phyloP scores from a whole-genome alignment of 2,888 invertebrate genomes.

The Balanococcus diminutus region DNA sequence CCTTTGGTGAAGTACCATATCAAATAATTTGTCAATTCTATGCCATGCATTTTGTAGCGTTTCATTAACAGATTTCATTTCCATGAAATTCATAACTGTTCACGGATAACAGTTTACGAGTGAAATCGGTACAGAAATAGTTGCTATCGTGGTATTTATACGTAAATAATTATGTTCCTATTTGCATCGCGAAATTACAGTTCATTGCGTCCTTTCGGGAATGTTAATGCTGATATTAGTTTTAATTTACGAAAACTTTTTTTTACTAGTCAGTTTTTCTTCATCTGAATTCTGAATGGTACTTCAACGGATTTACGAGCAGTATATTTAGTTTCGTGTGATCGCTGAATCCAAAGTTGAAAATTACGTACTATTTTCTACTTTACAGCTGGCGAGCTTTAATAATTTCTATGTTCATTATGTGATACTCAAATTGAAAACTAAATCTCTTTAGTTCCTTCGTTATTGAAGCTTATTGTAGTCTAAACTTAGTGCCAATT shows the following conservation, averaged over 20 bases:
- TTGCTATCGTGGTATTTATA: background rate
- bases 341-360: constrained; percentile 14
- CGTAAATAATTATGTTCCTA: constrained; percentile 22
- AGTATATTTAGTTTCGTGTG: background rate
- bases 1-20: background rate
- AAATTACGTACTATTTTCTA: background rate
- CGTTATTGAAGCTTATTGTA: constrained; percentile 7
- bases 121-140: background rate
- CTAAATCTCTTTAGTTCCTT: constrained; percentile 37
- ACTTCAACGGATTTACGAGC: constrained; percentile 13
- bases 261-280: constrained; percentile 50
- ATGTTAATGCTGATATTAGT: background rate
- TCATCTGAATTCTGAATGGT: constrained; percentile 47
- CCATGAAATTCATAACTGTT: background rate
- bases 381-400: background rate
- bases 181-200: constrained; percentile 1
- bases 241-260: constrained; percentile 36
- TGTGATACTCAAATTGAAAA: constrained; percentile 16
- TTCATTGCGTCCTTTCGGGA: background rate
- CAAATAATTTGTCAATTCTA: background rate
- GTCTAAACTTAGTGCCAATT: constrained; percentile 19
- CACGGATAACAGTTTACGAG: background rate
- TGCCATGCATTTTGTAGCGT: background rate
- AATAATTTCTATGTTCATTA: background rate
- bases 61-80: background rate